Percentiles rank a stretch among this genome's conserved stretches.
phyloP scores from a whole-genome alignment of 1,140 invertebrate genomes.

The Ceratitis capitata region DNA sequence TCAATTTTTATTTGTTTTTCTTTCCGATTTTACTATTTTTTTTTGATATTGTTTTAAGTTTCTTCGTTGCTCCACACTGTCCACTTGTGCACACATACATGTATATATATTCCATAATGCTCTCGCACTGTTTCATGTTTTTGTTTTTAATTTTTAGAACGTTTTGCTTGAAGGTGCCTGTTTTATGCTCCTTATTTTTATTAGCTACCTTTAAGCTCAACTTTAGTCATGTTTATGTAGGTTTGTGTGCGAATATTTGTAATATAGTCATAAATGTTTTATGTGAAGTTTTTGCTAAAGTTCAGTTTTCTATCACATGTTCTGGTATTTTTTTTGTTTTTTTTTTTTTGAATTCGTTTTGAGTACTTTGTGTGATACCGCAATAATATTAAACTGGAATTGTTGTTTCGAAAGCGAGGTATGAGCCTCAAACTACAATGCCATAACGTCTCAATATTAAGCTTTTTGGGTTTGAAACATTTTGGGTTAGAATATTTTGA shows the following conservation, averaged over 20 bases:
- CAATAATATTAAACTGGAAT: too few species aligned
- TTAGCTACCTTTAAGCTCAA: background rate
- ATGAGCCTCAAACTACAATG: too few species aligned
- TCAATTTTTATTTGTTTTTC: background rate
- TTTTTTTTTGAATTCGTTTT: too few species aligned
- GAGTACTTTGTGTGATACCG: too few species aligned
- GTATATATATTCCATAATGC: background rate
- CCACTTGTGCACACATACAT: background rate
- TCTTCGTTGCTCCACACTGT: background rate
- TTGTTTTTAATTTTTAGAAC: background rate
- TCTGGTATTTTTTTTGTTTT: too few species aligned
- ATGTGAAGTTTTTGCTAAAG: slow-evolving; percentile 40
- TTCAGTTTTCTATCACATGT: too few species aligned
- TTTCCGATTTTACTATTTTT: slow-evolving; percentile 6
- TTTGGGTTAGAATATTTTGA: too few species aligned
- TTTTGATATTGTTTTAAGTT: slow-evolving; percentile 27
- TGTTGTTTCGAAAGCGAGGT: too few species aligned
- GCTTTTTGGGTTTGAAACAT: too few species aligned
- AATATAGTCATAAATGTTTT: slow-evolving; percentile 34
- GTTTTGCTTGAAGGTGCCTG: slow-evolving; percentile 25
- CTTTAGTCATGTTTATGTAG: background rate
- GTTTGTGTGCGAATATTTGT: background rate
- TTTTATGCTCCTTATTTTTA: background rate
- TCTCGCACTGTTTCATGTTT: background rate
- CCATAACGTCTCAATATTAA: too few species aligned